A percentile compares a stretch with the other conserved stretches of the same genome.
Conservation (phyloP, 1,140 invertebrate species). For the Drosophila repleta region DNA sequence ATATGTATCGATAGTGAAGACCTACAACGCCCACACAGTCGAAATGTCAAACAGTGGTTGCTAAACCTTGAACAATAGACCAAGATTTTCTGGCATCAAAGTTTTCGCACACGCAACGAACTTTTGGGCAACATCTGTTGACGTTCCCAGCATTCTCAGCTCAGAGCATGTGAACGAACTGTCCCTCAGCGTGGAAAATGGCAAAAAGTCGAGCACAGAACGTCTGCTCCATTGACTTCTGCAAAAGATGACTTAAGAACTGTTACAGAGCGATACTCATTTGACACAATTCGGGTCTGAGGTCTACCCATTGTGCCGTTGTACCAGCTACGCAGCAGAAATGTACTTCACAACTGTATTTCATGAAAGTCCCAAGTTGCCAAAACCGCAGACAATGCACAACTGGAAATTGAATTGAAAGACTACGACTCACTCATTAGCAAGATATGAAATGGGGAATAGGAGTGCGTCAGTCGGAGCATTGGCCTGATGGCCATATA, state of each 20-base stretch:
- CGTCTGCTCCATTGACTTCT: conserved; percentile 53
- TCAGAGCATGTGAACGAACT: conserved; percentile 1
- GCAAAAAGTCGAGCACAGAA: conserved; percentile 22
- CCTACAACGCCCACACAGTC: conserved; percentile 6
- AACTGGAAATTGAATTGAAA: neutral
- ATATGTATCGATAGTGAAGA: neutral
- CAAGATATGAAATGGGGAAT: neutral
- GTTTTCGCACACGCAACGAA: conserved; percentile 55
- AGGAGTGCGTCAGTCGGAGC: too few species aligned
- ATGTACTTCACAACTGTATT: neutral
- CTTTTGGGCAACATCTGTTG: conserved; percentile 34
- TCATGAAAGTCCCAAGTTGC: neutral
- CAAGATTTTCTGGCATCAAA: conserved; percentile 33
- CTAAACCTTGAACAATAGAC: conserved; percentile 31
- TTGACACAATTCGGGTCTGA: conserved; percentile 5
- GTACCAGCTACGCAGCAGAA: neutral
- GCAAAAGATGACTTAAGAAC: conserved; percentile 47
- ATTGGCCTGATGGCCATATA: neutral
- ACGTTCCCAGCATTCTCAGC: conserved; percentile 6
- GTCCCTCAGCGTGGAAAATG: neutral
- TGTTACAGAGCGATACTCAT: conserved; percentile 35
- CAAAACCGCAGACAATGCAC: neutral
- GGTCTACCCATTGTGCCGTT: neutral
- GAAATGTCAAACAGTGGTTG: conserved; percentile 19
- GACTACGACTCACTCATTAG: neutral